phyloP scores from a whole-genome alignment of 2,888 invertebrate species.

The Bugulina stolonifera region DNA sequence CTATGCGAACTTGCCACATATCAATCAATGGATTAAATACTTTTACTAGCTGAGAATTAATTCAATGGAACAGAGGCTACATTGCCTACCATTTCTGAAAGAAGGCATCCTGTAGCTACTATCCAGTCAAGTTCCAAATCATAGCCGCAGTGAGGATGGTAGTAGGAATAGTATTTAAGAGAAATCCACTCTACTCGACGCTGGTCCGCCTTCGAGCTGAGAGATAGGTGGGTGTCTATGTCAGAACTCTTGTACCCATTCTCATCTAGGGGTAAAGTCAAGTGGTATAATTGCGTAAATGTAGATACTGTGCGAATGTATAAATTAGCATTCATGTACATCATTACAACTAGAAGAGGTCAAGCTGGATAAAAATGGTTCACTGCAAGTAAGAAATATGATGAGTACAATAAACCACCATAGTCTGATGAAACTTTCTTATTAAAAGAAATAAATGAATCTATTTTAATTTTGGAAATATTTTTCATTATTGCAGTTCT shows the following conservation, averaged over 20 bases:
- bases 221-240: background rate
- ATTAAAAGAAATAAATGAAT: too few relatives aligned
- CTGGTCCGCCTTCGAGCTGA: background rate
- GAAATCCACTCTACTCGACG: constrained; percentile 86
- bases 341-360: too few relatives aligned
- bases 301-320: too few relatives aligned
- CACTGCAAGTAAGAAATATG: too few relatives aligned
- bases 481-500: too few relatives aligned
- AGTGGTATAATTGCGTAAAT: too few relatives aligned
- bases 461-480: too few relatives aligned
- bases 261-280: background rate
- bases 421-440: too few relatives aligned
- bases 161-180: constrained; percentile 80
- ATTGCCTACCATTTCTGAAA: constrained; percentile 64
- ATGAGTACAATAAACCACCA: too few relatives aligned
- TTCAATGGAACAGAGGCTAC: background rate
- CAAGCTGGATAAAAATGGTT: too few relatives aligned
- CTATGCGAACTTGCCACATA: background rate
- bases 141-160: constrained; percentile 82
- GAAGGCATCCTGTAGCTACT: constrained; percentile 87
- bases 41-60: too few relatives aligned
- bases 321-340: too few relatives aligned
- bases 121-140: constrained; percentile 95
- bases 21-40: background rate
- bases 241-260: constrained; percentile 17